Evolutionary conservation across 2,797 vertebrate genomes (phyloP).

Genomic region (Pygocentrus nattereri): DNA sequence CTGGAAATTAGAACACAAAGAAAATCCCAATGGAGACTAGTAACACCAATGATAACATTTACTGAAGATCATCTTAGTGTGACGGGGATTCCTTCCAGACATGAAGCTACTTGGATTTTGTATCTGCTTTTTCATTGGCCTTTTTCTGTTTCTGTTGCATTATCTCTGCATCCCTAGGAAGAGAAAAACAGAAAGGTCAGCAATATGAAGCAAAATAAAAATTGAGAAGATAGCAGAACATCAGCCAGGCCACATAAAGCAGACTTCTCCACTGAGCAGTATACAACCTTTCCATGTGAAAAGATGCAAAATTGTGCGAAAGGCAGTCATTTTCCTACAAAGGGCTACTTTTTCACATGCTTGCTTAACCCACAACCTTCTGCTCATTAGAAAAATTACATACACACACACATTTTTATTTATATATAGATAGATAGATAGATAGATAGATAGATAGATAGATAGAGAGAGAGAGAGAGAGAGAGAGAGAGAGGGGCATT

Average conservation of each 20-base stretch:
- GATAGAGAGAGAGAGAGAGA: too few species aligned
- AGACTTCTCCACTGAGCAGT: not conserved
- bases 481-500: too few species aligned
- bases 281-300: not conserved
- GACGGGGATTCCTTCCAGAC: not conserved
- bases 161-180: conserved; percentile 84
- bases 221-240: not conserved
- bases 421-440: too few species aligned
- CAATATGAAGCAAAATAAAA: not conserved
- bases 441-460: too few species aligned
- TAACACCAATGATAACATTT: conserved; percentile 7
- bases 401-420: too few species aligned
- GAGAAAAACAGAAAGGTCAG: conserved; percentile 24
- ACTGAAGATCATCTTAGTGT: not conserved
- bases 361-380: not conserved
- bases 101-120: conserved; percentile 72
- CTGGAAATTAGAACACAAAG: conserved; percentile 35
- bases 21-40: conserved; percentile 13
- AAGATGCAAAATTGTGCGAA: not conserved
- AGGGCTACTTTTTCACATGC: not conserved
- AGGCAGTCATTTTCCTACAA: not conserved
- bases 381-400: too few species aligned
- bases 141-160: conserved; percentile 88
- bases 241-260: not conserved
- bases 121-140: conserved; percentile 78